Evolutionary conservation across 2,113 vertebrate genomes (phyloP).

Genomic region (Terrapene triunguis): DNA sequence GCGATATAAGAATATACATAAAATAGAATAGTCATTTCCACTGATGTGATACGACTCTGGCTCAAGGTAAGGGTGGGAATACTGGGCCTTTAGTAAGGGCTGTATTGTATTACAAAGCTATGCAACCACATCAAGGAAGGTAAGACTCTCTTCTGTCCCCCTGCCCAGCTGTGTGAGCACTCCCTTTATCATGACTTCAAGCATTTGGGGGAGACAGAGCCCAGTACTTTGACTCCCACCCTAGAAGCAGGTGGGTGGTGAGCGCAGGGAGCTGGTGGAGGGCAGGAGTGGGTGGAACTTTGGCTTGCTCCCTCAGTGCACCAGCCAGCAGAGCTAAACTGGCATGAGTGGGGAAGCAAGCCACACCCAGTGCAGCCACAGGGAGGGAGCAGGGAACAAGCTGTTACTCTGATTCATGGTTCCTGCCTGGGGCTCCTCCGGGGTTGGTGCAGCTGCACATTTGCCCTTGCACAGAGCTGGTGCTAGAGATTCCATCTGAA

Average conservation of each 20-base stretch:
- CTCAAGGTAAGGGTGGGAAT: not conserved
- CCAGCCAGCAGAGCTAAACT: not conserved
- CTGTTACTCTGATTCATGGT: not conserved
- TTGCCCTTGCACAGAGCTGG: not conserved
- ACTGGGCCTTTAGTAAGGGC: not conserved
- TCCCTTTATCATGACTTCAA: not conserved
- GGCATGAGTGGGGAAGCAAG: not conserved
- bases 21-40: not conserved
- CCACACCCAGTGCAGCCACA: not conserved
- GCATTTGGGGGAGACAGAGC: not conserved
- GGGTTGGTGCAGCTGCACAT: not conserved
- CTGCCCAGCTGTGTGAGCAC: not conserved
- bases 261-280: not conserved
- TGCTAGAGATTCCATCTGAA: not conserved
- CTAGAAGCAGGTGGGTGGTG: not conserved
- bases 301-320: not conserved
- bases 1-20: not conserved
- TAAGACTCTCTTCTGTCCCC: not conserved
- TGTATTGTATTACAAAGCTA: not conserved
- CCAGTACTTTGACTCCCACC: not conserved
- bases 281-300: not conserved
- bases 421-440: not conserved
- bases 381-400: not conserved
- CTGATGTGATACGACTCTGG: not conserved
- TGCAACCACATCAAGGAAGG: not conserved